phyloP scores from a whole-genome alignment of 2,797 vertebrate species.

The Mormyrops boulengeri region DNA sequence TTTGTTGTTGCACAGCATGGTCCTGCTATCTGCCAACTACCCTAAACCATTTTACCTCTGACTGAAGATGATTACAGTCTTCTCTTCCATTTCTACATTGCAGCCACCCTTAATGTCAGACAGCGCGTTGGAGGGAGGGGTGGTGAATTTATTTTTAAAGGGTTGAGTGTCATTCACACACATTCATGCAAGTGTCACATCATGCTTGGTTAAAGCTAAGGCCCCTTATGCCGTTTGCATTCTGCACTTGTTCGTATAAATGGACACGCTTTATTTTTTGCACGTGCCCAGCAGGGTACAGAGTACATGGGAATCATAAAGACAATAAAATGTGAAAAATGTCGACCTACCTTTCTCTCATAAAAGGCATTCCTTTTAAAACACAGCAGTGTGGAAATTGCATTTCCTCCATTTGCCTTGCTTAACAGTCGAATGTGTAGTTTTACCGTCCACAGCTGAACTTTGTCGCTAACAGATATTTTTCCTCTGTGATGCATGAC shows the following conservation, averaged over 20 bases:
- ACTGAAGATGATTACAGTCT: slow-evolving; percentile 33
- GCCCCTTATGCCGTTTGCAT: background rate
- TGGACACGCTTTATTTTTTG: background rate
- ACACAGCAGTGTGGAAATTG: background rate
- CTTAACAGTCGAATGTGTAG: background rate
- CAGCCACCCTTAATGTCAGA: background rate
- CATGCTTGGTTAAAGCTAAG: background rate
- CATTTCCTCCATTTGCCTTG: no score
- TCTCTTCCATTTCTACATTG: background rate
- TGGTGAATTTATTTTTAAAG: background rate
- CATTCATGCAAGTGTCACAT: background rate
- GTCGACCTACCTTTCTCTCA: background rate
- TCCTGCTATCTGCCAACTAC: slow-evolving; percentile 78
- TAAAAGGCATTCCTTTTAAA: background rate
- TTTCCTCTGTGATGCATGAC: background rate
- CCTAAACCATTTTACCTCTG: slow-evolving; percentile 29
- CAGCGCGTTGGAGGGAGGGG: no score
- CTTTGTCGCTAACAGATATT: background rate
- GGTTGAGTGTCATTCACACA: background rate
- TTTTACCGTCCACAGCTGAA: background rate
- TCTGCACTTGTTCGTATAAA: background rate
- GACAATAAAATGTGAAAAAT: background rate
- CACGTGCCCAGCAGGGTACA: background rate
- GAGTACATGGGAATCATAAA: background rate
- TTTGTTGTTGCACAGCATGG: slow-evolving; percentile 77